These are phyloP conservation scores for Blastobasis lacticolella DNA, from an alignment of 2,888 invertebrate species.

Conservation along the genomic window DNA sequence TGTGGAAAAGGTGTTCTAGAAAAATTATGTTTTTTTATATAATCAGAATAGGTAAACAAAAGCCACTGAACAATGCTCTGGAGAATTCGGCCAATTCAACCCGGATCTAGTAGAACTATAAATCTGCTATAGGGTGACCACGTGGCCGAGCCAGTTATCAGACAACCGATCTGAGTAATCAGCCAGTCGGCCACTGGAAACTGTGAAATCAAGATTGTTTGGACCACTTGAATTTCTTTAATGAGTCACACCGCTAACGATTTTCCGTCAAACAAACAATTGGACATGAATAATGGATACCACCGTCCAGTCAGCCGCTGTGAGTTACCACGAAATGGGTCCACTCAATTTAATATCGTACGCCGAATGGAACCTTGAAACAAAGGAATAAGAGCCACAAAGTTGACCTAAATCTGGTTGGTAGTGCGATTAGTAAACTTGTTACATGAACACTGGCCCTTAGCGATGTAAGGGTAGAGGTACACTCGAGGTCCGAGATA, in stretches of 20 bases:
- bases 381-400: too few relatives aligned
- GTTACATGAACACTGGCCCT: conserved; percentile 19
- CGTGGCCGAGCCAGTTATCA: too few relatives aligned
- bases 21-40: too few relatives aligned
- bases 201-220: neutral
- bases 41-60: too few relatives aligned
- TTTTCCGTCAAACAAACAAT: conserved; percentile 60
- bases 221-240: conserved; percentile 50
- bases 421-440: conserved; percentile 20
- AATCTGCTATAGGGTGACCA: too few relatives aligned
- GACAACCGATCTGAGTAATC: too few relatives aligned
- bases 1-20: too few relatives aligned
- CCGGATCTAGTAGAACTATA: too few relatives aligned
- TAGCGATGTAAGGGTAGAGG: conserved; percentile 6
- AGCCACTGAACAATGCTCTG: too few relatives aligned
- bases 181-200: too few relatives aligned
- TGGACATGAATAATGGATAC: conserved; percentile 62
- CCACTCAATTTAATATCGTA: neutral
- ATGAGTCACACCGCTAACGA: conserved; percentile 64
- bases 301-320: conserved; percentile 15
- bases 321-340: conserved; percentile 12
- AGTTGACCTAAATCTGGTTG: conserved; percentile 48
- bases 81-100: too few relatives aligned
- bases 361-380: too few relatives aligned
- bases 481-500: conserved; percentile 5